Conservation (phyloP, 35 echinoderm and acorn worm genomes). For the Heliocidaris tuberculata region DNA sequence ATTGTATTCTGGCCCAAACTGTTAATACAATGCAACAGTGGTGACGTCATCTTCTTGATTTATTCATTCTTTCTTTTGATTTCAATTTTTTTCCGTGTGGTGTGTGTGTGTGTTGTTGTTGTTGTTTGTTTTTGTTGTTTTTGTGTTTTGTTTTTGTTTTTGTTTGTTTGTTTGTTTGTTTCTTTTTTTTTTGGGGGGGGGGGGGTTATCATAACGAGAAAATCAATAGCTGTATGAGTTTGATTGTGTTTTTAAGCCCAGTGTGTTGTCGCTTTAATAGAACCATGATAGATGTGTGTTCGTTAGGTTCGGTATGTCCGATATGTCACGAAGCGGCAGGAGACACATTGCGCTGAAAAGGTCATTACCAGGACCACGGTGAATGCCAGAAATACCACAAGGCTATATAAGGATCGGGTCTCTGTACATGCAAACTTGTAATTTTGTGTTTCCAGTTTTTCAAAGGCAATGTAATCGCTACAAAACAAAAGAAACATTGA, state of each 20-base stretch:
- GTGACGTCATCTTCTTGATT: neutral
- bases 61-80: neutral
- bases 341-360: neutral
- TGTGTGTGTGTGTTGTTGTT: no score
- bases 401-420: neutral
- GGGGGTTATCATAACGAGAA: neutral
- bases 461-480: neutral
- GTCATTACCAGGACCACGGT: neutral
- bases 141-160: no score
- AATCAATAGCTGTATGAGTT: neutral
- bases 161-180: no score
- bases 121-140: neutral
- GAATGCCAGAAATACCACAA: neutral
- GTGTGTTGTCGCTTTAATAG: neutral
- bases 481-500: neutral
- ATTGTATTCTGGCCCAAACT: neutral
- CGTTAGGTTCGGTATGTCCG: neutral
- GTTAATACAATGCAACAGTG: neutral
- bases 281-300: neutral
- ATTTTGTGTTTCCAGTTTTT: neutral
- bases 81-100: no score
- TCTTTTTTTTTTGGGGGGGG: no score
- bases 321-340: neutral
- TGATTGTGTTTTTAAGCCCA: neutral
- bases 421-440: no score